A percentile compares a stretch with the other conserved stretches of the same genome.
Evolutionary conservation across 2,113 vertebrate genomes (phyloP).

Genomic region (Thomomys bottae): DNA sequence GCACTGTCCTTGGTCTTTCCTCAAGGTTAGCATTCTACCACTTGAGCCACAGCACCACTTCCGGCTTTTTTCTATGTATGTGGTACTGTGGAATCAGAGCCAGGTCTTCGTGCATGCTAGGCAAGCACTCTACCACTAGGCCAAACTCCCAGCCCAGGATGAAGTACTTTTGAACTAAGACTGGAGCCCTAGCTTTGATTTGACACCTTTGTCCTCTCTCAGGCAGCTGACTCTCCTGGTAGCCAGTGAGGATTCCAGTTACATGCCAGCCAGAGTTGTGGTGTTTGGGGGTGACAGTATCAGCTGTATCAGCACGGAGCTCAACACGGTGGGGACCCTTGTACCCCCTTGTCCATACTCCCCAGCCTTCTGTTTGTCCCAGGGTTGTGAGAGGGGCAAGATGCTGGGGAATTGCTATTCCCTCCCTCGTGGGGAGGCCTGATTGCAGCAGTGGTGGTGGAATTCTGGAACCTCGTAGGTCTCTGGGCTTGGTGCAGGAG

Average conservation of each 20-base stretch:
- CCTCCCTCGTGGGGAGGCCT: background rate
- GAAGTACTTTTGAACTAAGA: background rate
- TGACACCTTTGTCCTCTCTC: conserved; percentile 30
- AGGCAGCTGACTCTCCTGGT: conserved; percentile 94
- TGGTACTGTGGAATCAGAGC: too few species aligned
- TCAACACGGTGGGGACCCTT: conserved; percentile 89
- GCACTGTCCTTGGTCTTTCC: too few species aligned
- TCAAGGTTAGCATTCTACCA: too few species aligned
- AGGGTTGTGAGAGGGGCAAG: background rate
- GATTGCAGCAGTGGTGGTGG: background rate
- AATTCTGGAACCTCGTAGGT: background rate
- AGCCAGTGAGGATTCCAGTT: conserved; percentile 96
- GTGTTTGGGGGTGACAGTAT: conserved; percentile 93
- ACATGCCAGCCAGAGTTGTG: conserved; percentile 95
- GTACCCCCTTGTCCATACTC: background rate
- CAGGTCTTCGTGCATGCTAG: too few species aligned
- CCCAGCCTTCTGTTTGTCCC: background rate
- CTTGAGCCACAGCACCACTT: too few species aligned
- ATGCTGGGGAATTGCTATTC: background rate
- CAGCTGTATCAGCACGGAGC: conserved; percentile 90
- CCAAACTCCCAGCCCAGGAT: too few species aligned
- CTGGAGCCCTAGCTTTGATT: background rate
- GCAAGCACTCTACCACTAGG: too few species aligned
- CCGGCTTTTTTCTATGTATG: too few species aligned
- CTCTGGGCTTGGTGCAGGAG: background rate